Evolutionary conservation across 1,140 invertebrate species (phyloP).

Genomic region (Venustaconcha ellipsiformis): DNA sequence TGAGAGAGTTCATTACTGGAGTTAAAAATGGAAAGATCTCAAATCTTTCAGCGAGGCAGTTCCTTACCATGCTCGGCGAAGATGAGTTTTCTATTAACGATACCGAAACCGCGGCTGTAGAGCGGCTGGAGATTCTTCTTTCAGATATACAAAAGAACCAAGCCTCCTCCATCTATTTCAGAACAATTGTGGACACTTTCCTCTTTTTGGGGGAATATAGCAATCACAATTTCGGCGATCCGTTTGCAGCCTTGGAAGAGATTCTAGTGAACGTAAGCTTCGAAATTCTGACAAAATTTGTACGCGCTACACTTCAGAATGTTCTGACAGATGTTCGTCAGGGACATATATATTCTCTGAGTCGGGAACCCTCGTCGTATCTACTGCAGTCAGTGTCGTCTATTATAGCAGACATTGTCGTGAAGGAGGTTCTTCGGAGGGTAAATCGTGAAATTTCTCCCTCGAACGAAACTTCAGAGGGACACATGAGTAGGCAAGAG

Average conservation of each 20-base stretch:
- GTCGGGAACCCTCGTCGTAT: conserved; percentile 11
- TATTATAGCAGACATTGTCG: conserved; percentile 26
- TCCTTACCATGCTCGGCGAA: conserved; percentile 13
- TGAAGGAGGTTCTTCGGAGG: conserved; percentile 19
- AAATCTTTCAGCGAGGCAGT: conserved; percentile 26
- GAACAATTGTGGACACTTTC: conserved; percentile 23
- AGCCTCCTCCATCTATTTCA: conserved; percentile 12
- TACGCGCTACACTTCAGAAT: conserved; percentile 24
- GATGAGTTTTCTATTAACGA: conserved; percentile 12
- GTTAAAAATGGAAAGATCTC: conserved; percentile 18
- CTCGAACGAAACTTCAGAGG: conserved; percentile 13
- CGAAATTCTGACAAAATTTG: conserved; percentile 28
- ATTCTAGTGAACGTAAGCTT: conserved; percentile 26
- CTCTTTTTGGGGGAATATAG: background rate
- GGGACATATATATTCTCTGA: background rate
- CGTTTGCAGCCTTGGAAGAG: conserved; percentile 19
- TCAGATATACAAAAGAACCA: conserved; percentile 5
- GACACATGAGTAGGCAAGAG: conserved; percentile 16
- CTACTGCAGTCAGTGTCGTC: conserved; percentile 26
- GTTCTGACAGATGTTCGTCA: conserved; percentile 21
- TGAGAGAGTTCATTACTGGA: background rate
- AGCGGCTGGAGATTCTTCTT: conserved; percentile 1
- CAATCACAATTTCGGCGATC: conserved; percentile 17
- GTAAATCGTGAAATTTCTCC: conserved; percentile 14
- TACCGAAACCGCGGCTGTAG: conserved; percentile 13